These are phyloP conservation scores for Himantopus leucocephalus DNA, from an alignment of 2,113 vertebrate species.

Conservation along the genomic window DNA sequence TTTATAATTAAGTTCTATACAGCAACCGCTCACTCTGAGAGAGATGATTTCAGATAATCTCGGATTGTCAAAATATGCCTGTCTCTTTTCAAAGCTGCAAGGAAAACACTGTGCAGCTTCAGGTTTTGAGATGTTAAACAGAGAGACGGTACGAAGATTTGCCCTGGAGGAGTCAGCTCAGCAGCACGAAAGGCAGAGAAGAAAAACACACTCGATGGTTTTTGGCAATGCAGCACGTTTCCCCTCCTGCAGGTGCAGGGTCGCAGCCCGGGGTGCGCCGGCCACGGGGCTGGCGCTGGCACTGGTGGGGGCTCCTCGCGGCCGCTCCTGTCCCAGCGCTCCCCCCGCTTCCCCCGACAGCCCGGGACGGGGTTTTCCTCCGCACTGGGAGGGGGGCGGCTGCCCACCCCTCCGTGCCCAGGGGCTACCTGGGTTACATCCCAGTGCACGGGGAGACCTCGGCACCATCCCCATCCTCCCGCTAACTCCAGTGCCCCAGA, in stretches of 20 bases:
- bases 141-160: background rate
- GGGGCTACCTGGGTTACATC: background rate
- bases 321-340: fast-evolving
- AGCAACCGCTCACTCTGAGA: background rate
- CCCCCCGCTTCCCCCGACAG: background rate
- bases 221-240: background rate
- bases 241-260: background rate
- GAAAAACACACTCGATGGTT: background rate
- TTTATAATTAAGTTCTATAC: slow-evolving; percentile 38
- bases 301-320: background rate
- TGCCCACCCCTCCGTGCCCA: background rate
- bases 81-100: background rate
- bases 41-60: slow-evolving; percentile 19
- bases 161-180: background rate
- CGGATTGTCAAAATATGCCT: slow-evolving; percentile 26
- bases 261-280: fast-evolving
- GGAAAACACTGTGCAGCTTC: background rate
- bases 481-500: fast-evolving
- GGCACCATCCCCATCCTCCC: background rate
- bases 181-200: fast-evolving
- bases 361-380: background rate
- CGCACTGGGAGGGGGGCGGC: background rate
- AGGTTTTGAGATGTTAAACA: background rate
- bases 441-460: background rate
- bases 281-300: fast-evolving